Conservation (phyloP, 35 echinoderm and acorn worm genomes). For the Anneissia japonica region DNA sequence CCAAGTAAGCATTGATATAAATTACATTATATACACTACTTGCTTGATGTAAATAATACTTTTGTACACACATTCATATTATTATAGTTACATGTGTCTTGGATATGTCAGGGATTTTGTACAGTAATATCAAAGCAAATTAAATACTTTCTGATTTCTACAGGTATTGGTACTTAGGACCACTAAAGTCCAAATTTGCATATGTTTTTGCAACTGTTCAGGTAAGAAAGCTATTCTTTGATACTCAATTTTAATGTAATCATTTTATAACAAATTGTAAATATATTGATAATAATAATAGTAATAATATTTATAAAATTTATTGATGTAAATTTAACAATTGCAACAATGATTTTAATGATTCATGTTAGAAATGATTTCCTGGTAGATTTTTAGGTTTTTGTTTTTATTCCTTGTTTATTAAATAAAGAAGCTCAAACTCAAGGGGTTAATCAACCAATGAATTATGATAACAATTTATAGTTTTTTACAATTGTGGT, state of each 20-base stretch:
- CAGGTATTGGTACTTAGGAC: slow-evolving; percentile 96
- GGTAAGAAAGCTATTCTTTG: too few relatives aligned
- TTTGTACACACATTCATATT: background rate
- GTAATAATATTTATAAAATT: too few relatives aligned
- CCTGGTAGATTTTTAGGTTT: too few relatives aligned
- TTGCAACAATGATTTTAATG: too few relatives aligned
- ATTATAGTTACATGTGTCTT: background rate
- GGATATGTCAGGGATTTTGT: background rate
- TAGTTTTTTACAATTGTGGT: background rate
- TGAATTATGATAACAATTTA: background rate
- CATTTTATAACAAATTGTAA: too few relatives aligned
- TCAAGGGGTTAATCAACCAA: background rate
- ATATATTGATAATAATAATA: too few relatives aligned
- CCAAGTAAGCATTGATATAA: slow-evolving; percentile 41
- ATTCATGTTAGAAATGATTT: too few relatives aligned
- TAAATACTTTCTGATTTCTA: background rate
- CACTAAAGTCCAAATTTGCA: slow-evolving; percentile 58
- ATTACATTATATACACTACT: background rate
- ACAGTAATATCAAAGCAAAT: background rate
- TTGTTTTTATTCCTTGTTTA: background rate
- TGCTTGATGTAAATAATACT: too few relatives aligned
- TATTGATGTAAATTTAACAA: too few relatives aligned
- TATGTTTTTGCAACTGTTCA: background rate
- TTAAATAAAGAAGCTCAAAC: background rate
- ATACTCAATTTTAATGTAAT: too few relatives aligned